Conservation (phyloP, 2,113 vertebrate genomes). For the Aegotheles bennettii region DNA sequence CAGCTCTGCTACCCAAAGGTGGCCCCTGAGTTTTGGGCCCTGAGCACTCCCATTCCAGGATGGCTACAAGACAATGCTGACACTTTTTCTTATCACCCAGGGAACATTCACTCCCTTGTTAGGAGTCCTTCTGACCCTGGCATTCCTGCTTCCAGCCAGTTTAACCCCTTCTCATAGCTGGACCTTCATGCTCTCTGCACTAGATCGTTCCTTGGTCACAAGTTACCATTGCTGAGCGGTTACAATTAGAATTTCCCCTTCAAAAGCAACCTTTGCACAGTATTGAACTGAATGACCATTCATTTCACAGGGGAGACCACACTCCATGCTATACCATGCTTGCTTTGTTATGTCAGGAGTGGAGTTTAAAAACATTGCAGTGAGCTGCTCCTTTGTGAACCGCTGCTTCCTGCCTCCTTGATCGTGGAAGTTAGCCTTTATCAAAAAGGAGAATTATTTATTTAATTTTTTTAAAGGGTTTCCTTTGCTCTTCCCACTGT, state of each 20-base stretch:
- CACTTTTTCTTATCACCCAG: not conserved
- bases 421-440: not conserved
- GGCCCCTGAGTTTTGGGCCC: not conserved
- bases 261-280: not conserved
- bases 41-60: not conserved
- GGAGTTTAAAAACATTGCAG: not conserved
- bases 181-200: not conserved
- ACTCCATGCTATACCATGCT: not conserved
- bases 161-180: not conserved
- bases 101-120: not conserved
- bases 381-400: not conserved
- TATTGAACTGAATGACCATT: not conserved
- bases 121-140: not conserved
- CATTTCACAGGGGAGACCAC: not conserved
- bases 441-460: not conserved
- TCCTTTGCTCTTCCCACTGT: not conserved
- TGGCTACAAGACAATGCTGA: not conserved
- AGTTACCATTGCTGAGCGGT: not conserved
- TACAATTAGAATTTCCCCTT: not conserved
- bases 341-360: not conserved
- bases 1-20: not conserved
- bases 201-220: not conserved
- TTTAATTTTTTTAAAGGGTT: not conserved
- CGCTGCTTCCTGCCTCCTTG: not conserved
- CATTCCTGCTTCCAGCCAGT: not conserved